phyloP scores from a whole-genome alignment of 2,888 invertebrate species.

The Agonopterix alstromeriana region DNA sequence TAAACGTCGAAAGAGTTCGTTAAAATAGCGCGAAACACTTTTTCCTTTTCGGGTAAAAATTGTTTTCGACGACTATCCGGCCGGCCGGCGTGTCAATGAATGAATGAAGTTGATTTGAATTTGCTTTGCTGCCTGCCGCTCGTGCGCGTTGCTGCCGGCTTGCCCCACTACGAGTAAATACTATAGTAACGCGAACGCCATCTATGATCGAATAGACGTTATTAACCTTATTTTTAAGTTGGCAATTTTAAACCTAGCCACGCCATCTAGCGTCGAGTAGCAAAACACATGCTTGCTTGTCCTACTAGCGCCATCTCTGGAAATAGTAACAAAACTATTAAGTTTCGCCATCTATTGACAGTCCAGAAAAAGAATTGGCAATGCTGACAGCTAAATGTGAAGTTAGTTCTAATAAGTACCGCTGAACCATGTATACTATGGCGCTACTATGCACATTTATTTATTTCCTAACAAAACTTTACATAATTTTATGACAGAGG shows the following conservation, averaged over 20 bases:
- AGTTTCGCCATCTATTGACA: no score
- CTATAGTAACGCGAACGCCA: background rate
- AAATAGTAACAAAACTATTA: no score
- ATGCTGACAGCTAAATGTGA: no score
- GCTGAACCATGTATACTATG: no score
- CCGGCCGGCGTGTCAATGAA: constrained; percentile 52
- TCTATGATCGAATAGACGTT: background rate
- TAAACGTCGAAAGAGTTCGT: constrained; percentile 65
- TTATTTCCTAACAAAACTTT: no score
- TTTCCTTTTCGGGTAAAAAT: constrained; percentile 19
- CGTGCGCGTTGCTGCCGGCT: background rate
- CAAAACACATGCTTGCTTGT: background rate
- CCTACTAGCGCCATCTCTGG: no score
- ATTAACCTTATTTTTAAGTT: background rate
- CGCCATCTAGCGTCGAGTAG: constrained; percentile 5
- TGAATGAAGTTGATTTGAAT: constrained; percentile 46
- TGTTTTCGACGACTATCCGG: constrained; percentile 27
- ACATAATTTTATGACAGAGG: no score
- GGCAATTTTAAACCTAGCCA: background rate
- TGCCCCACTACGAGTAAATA: background rate
- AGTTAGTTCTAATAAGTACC: no score
- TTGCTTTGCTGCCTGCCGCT: constrained; percentile 13
- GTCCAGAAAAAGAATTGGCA: no score
- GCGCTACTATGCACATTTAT: no score
- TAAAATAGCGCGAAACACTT: constrained; percentile 39